Base-by-base conservation (phyloP, 2,113 vertebrate genomes). In the Agapornis roseicollis region DNA sequence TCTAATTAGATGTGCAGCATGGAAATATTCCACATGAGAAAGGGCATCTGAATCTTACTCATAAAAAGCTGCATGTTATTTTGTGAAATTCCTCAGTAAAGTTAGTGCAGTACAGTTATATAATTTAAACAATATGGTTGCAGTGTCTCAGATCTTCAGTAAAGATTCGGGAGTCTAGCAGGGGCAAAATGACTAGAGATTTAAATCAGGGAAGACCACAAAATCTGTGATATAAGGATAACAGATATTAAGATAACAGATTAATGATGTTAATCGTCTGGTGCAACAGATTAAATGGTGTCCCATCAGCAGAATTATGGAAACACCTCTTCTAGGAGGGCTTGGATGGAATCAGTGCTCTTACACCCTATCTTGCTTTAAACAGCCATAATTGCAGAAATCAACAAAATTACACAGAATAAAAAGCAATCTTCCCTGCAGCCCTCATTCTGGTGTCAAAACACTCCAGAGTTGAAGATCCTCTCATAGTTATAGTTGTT, bases 1-100 rank as follows among this genome's bases (percentile, higher is more conserved):
- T 88, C 90, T 96, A 95, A 94, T 90, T 85, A 74, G 56, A 69
- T 80, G 79, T 85, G n/a, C 13, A 55, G 42, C 55, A 74, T 2
- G 8, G 58, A 91, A 63, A 63, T 31, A 76, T 65, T 88, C 37
- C 71, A 88, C 41, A 66, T 0, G 11, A 89, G 41, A 89, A 79
- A 81, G 27, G 72, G 23, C 28, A 73, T 82, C 66, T 66, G 56
- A 85, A 93, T 77, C 71, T 79, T 44, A 76, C 31, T 80, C 50
- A 61, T 22, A 77, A 58, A 12, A 83, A 93, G 25, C 24, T 61
- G 46, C 25, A 23, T 49, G 18, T 56, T 72, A 71, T 80, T 68
- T 76, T 76, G 23, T 2, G 14, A 87, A 82, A 82, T 9, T 69
- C 44, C 33, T 88, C 69, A 52, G 18, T 76, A 52, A 7, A 53